A percentile compares a stretch with the other conserved stretches of the same genome.
Evolutionary conservation across 2,113 vertebrate genomes (phyloP).

Genomic region (Tetrao urogallus): DNA sequence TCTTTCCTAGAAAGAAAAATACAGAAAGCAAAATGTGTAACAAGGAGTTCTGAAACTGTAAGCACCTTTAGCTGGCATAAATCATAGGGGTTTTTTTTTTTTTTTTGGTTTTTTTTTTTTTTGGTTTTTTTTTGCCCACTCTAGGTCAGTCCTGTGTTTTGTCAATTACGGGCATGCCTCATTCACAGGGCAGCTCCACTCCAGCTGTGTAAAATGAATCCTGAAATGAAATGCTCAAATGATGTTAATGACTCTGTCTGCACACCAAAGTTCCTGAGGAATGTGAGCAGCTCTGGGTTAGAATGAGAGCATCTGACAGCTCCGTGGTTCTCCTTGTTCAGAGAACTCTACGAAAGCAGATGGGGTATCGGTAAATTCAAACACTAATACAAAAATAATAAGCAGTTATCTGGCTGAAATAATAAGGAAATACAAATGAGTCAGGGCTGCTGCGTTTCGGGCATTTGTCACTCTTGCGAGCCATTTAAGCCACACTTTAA

Average conservation of each 20-base stretch:
- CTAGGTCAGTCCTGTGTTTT: conserved; percentile 12
- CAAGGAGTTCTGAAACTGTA: not conserved
- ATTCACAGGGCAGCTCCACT: conserved; percentile 25
- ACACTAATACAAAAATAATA: conserved; percentile 38
- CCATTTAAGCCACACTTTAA: conserved; percentile 49
- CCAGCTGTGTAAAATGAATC: conserved; percentile 59
- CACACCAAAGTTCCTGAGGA: conserved; percentile 49
- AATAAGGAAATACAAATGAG: conserved; percentile 1
- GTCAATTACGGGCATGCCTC: conserved; percentile 38
- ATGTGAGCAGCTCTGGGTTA: conserved; percentile 6
- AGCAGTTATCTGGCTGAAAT: conserved; percentile 34
- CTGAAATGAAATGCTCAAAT: conserved; percentile 62
- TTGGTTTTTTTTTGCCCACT: not conserved
- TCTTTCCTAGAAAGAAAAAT: not conserved
- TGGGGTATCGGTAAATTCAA: conserved; percentile 30
- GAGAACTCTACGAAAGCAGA: not conserved
- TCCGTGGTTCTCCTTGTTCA: conserved; percentile 18
- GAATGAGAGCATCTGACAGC: conserved; percentile 35
- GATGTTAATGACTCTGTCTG: conserved; percentile 63
- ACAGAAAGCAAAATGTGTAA: not conserved
- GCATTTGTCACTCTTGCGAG: conserved; percentile 48
- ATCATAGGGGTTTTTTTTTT: not conserved
- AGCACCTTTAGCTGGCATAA: not conserved
- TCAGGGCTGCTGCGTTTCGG: conserved; percentile 20
- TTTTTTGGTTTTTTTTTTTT: not conserved